Base-by-base conservation (phyloP, 2,797 vertebrate genomes). In the Hybognathus amarus region DNA sequence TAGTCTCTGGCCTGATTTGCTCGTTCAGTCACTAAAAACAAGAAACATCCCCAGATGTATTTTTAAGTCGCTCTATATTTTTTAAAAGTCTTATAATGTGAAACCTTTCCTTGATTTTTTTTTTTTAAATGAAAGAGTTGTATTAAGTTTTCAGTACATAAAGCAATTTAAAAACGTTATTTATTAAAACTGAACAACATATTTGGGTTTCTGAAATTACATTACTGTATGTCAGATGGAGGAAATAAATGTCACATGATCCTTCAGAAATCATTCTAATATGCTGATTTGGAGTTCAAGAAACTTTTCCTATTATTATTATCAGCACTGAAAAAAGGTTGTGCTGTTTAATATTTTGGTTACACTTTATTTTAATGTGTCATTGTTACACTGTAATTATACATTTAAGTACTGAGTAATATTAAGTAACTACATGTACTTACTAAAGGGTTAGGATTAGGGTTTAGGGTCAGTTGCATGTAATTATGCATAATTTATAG, bases 1-100 rank as follows among this genome's bases (percentile, higher is more conserved):
- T 95, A 94, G 47, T 97, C 95, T 90, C 94, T 92, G 45, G 96
- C 96, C 83, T 96, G 95, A 87, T 95, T 95, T 3, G 95, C 94
- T 79, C 88, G 86, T 69, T 95, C 93, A 1, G 96, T 97, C 86
- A 96, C 96, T 97, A 66, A 83, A 83, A 78, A 64, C 17, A 83
- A 68, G 4, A 74, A 20, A 74, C 4, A 77, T 24, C 15, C 10
- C 6, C 18, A n/a, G 6, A 61, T 33, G 30, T 18, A 36, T 36
- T 70, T 64, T 64, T 13, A 27, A 66, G 77, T 27, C 0, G 0
- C 7, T 20, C 17, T 50, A 7, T 8, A 22, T 61, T 36, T 22
- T 17, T 45, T 40, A 5, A n/a, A 54, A 20, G 5, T 22, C 11
- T 33, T 71, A n/a, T 66, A 36, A 64, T 47, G 24, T 30, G 10